phyloP scores from a whole-genome alignment of 53 echinoderm and acorn worm genomes.

The Astropecten irregularis region DNA sequence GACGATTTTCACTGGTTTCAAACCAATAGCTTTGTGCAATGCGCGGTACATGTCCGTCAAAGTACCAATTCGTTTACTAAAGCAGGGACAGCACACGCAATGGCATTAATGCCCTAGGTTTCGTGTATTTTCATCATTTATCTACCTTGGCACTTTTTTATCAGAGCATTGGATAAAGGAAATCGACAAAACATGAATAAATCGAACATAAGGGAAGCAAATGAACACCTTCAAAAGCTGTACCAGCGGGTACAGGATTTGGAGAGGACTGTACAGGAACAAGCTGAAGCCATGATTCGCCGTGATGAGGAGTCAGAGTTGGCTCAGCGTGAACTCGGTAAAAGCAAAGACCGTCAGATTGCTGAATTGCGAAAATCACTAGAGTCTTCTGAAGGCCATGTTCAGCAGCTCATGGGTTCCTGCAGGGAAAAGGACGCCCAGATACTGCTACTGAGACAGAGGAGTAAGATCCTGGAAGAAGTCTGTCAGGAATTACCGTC shows the following conservation, averaged over 20 bases:
- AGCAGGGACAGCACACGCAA: too few species aligned
- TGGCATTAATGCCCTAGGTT: too few species aligned
- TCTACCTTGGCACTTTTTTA: too few species aligned
- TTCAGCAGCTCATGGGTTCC: conserved; percentile 27
- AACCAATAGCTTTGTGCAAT: not conserved
- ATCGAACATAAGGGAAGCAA: conserved; percentile 85
- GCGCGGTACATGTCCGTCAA: too few species aligned
- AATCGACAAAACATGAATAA: conserved; percentile 49
- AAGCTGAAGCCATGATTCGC: conserved; percentile 81
- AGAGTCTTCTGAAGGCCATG: conserved; percentile 48
- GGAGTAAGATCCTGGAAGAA: conserved; percentile 57
- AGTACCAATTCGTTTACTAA: too few species aligned
- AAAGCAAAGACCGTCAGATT: conserved; percentile 50
- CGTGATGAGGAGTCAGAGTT: conserved; percentile 64
- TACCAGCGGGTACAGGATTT: conserved; percentile 75
- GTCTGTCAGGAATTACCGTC: conserved; percentile 45
- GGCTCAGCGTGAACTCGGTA: conserved; percentile 9
- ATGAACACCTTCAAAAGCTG: conserved; percentile 85
- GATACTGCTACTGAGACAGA: conserved; percentile 25
- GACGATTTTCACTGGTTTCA: not conserved
- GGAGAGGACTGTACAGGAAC: conserved; percentile 85
- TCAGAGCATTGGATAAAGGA: too few species aligned
- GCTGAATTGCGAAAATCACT: conserved; percentile 45
- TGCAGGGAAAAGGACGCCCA: conserved; percentile 51
- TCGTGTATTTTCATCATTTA: too few species aligned